Evolutionary conservation across 2,113 vertebrate genomes (phyloP).

Genomic region (Psophia crepitans): DNA sequence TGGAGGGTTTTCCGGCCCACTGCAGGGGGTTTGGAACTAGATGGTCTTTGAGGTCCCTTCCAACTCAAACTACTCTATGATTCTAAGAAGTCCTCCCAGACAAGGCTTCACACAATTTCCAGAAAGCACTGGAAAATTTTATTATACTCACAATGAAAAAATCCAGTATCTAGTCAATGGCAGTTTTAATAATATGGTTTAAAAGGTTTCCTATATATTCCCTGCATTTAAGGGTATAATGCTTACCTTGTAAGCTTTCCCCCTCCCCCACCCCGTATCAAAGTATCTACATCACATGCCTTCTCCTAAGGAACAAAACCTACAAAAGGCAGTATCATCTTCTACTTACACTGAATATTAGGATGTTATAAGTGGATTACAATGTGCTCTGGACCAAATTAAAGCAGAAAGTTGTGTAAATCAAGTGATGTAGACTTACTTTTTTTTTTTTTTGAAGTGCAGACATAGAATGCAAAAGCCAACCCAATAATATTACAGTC

Average conservation of each 20-base stretch:
- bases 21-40: no score
- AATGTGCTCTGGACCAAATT: background rate
- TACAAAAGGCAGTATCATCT: background rate
- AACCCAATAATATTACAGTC: background rate
- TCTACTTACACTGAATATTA: background rate
- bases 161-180: background rate
- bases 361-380: background rate
- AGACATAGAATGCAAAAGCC: background rate
- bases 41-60: no score
- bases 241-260: background rate
- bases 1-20: no score
- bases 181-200: background rate
- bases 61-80: no score
- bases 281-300: background rate
- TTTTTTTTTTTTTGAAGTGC: background rate
- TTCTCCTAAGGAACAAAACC: background rate
- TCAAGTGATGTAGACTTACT: background rate
- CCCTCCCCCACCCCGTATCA: background rate
- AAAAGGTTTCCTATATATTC: background rate
- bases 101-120: background rate
- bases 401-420: background rate
- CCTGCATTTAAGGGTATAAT: no score
- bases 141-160: background rate
- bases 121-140: background rate
- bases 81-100: background rate